Base-by-base conservation (phyloP, 2,113 vertebrate genomes). In the Amphiprion percula region DNA sequence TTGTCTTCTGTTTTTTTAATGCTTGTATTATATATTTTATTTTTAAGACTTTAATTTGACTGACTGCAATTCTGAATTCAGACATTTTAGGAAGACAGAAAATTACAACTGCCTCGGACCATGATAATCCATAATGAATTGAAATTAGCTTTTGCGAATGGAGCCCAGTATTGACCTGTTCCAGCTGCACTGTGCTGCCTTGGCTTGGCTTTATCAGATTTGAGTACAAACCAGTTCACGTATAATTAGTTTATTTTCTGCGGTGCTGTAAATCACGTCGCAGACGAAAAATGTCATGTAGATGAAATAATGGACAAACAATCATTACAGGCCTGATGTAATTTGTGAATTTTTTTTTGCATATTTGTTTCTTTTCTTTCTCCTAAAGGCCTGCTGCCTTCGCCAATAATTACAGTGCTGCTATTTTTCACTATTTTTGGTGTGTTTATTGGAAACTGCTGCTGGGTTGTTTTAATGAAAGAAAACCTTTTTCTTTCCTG, bases 201-300 rank as follows among this genome's bases (percentile, higher is more conserved):
- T 39, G 50, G 74, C 68, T 63, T 5, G 9, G 74, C 83, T 74
- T 91, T 76, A 87, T 92, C 85, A 84, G 90, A 91, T 88, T 81
- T 67, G 82, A 88, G 75, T 60, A 67, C 71, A 86, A 86, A 82
- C 77, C 72, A 75, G 77, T 84, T 91, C 80, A 82, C 63, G 53
- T 86, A 72, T 91, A 90, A 93, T 94, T 92, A 52, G 87, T 90
- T 94, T 91, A 92, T 74, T 49, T 60, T 64, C 68, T 69, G 77
- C 58, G 81, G 79, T 56, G 71, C 84, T 86, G 79, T 94, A 92
- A 94, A 95, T 94, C 91, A 91, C 73, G 77, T 69, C 70, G 68
- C 74, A 55, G 88, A 91, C 87, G 74, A 84, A 87, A 90, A 87
- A 90, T 75, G 87, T 82, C 80, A 88, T 59, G 72, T 58, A 71